Base-by-base conservation (phyloP, 1,140 invertebrate genomes). In the Orius insidiosus region DNA sequence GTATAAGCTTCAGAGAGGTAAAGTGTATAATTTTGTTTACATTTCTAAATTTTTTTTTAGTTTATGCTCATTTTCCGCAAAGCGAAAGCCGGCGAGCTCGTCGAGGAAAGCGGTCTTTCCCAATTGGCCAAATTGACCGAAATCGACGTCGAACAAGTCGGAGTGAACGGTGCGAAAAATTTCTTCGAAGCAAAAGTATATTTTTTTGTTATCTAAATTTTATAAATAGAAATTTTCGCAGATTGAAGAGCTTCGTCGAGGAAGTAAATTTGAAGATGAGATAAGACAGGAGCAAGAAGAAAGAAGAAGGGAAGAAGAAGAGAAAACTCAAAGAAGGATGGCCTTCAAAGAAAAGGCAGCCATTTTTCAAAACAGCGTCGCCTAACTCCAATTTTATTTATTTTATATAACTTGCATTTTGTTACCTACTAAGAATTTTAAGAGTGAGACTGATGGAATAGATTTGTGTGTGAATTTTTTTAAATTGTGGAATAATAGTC, bases 1-100 rank as follows among this genome's bases (percentile, higher is more conserved):
- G 80, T 58, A 85, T 94, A 49, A 88, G 81, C 53, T 95, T 94
- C 62, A 75, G 87, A 62, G 89, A 94, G 65, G 78, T 80, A 57
- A 56, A 52, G 54, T 11, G 5, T 47, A 38, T 16, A n/a, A 7
- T 18, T 32, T 11, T 39, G 30, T 24, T 36, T 36, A 3, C 35
- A 11, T 36, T 36, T 36, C 9, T 36, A 36, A 13, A 3, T 36
- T 49, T 30, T 40, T 53, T 67, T 65, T 34, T 60, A 76, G 72
- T 92, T 89, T 59, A 66, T 88, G 47, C 61, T 89, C 45, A 88
- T 90, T 51, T 92, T 85, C 61, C 74, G 80, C 46, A 90, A 89
- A 69, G 85, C 86, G 1, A 72, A 75, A 47, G 81, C 81, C 38
- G 86, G 85, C 1, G 84, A 89, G 64, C 65, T 92, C 31, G 72